Evolutionary conservation across 2,888 invertebrate genomes (phyloP), one percentile per base, ranked within the genome.

Genomic region (Chrysodeixis includens): DNA sequence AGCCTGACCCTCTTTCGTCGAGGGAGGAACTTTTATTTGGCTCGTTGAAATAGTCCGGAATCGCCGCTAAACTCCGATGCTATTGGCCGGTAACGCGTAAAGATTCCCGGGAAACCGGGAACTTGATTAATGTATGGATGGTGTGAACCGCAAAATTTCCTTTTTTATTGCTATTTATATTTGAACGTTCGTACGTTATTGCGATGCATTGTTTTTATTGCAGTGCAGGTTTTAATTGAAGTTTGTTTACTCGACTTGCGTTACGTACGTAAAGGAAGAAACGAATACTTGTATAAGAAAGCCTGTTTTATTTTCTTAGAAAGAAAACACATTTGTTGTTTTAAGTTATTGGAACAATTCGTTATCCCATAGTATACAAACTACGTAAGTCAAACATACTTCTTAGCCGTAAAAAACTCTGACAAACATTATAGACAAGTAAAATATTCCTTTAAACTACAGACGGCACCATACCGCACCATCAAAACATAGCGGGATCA

Each of bases 1-100:
- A 94, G 92, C 83, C 90, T 90, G 92, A 93, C 94, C 95, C 94
- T 95, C 94, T 93, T 92, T 91, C 90, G 81, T 77, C 83, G 85
- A 86, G 92, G 93, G 93, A 90, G 90, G 56, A 91, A 93, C 86
- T 94, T 94, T 94, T 94, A 94, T 94, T 93, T 88, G 88, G 85
- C 83, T 85, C 89, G 86, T 89, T 87, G 87, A 88, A 90, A 89
- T 88, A 88, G 87, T 86, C 86, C 84, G 84, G 88, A 88, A 89
- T 89, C 82, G 88, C 85, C 84, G 86, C 85, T 88, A 87, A 90
- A 92, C 89, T 89, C 86, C 83, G 85, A 88, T 91, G 86, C 86
- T 85, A 91, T 91, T 92, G 89, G 90, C 84, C 80, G 82, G 83
- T 76, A 87, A 86, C 84, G 84, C 84, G 88, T 88, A 84, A 91